Conservation (phyloP, 1,140 invertebrate species). For the Muscidifurax raptorellus region DNA sequence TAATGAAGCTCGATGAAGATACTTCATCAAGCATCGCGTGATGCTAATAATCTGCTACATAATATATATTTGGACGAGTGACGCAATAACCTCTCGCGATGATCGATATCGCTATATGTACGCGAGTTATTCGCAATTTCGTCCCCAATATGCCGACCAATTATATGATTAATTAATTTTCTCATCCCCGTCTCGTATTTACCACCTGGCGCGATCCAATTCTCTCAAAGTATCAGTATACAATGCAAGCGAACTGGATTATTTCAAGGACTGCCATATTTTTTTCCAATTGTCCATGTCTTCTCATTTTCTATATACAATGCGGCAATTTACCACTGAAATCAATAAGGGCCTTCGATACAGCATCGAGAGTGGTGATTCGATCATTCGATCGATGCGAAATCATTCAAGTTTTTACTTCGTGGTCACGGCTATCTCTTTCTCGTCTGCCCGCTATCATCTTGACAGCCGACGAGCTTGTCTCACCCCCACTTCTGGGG, state of each 20-base stretch:
- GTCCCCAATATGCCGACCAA: not conserved
- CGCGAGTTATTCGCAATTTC: not conserved
- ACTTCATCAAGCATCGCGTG: conserved; percentile 19
- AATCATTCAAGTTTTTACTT: conserved; percentile 52
- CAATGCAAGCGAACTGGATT: too few relatives aligned
- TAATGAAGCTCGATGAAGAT: conserved; percentile 16
- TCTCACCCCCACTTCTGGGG: not conserved
- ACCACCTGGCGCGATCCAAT: conserved; percentile 14
- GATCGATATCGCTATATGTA: not conserved
- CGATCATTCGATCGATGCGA: conserved; percentile 45
- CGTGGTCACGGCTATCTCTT: conserved; percentile 33
- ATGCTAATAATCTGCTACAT: conserved; percentile 6
- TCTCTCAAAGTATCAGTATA: conserved; percentile 1
- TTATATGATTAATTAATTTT: not conserved
- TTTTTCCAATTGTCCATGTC: too few relatives aligned
- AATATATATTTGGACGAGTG: too few relatives aligned
- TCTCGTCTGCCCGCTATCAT: not conserved
- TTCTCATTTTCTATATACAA: too few relatives aligned
- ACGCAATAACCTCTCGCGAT: not conserved
- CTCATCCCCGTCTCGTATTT: not conserved
- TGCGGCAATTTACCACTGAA: too few relatives aligned
- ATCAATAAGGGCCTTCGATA: too few relatives aligned
- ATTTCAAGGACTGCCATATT: too few relatives aligned
- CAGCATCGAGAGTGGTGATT: too few relatives aligned
- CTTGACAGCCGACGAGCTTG: conserved; percentile 11